phyloP scores from a whole-genome alignment of 35 echinoderm and acorn worm genomes.

The Diadema setosum region DNA sequence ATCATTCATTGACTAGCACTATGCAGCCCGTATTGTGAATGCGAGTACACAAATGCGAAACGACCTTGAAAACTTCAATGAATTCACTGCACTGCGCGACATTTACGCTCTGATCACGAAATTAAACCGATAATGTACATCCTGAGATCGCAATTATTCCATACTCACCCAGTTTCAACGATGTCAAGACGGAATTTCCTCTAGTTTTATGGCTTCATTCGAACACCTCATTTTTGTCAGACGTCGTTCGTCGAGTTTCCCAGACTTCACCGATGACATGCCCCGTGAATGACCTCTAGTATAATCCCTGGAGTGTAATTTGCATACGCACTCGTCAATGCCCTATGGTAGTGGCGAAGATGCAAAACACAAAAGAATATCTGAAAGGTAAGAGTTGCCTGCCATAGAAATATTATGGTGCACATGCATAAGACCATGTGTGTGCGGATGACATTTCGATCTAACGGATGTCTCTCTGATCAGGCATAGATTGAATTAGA shows the following conservation, averaged over 20 bases:
- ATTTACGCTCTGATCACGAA: background rate
- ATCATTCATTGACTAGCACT: conserved; percentile 11
- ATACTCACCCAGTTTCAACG: background rate
- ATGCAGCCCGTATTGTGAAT: background rate
- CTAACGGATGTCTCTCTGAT: too few relatives aligned
- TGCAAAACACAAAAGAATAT: too few relatives aligned
- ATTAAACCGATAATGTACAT: background rate
- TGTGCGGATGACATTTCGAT: too few relatives aligned
- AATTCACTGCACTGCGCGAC: background rate
- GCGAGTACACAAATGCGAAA: background rate
- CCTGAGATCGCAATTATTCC: background rate
- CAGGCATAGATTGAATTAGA: too few relatives aligned
- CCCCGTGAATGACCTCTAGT: conserved; percentile 5
- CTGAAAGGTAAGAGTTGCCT: too few relatives aligned
- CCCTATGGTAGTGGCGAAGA: too few relatives aligned
- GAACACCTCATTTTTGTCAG: background rate
- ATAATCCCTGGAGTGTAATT: conserved; percentile 9
- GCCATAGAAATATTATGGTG: too few relatives aligned
- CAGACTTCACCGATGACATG: conserved; percentile 9
- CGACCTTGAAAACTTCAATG: background rate
- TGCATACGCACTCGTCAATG: background rate
- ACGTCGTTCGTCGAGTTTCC: conserved; percentile 3
- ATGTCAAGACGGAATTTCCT: conserved; percentile 1
- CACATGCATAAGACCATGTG: too few relatives aligned
- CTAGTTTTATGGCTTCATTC: background rate